phyloP scores from a whole-genome alignment of 64 coral and sea anemone genomes.

The Astreopora myriophthalma region DNA sequence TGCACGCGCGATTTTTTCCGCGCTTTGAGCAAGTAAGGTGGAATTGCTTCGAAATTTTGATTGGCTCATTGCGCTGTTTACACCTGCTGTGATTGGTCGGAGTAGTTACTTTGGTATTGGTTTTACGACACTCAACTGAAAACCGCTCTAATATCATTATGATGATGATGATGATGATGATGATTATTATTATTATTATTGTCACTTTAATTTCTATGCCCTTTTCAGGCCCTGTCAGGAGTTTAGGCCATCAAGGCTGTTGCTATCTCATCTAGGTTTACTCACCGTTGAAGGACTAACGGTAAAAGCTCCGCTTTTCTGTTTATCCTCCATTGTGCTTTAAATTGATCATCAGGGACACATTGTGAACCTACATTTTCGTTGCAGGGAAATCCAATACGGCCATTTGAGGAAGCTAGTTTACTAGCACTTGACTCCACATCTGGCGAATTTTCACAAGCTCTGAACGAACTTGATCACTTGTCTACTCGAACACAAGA shows the following conservation, averaged over 20 bases:
- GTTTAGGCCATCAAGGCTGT: slow-evolving; percentile 71
- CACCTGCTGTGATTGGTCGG: too few species aligned
- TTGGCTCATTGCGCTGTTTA: too few species aligned
- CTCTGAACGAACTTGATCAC: slow-evolving; percentile 71
- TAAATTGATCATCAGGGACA: neutral
- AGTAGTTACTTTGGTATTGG: too few species aligned
- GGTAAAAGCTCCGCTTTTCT: slow-evolving; percentile 25
- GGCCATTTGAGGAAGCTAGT: slow-evolving; percentile 72
- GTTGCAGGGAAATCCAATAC: slow-evolving; percentile 65
- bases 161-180: too few species aligned
- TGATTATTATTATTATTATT: neutral
- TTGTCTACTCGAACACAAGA: slow-evolving; percentile 86
- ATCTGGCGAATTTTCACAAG: slow-evolving; percentile 59
- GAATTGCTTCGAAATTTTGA: too few species aligned
- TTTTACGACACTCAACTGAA: too few species aligned
- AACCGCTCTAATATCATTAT: too few species aligned
- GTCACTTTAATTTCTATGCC: neutral
- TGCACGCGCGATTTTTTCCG: too few species aligned
- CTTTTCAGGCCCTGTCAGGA: slow-evolving; percentile 68
- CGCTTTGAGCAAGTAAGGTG: too few species aligned
- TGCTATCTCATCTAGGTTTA: slow-evolving; percentile 83
- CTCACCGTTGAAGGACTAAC: slow-evolving; percentile 78
- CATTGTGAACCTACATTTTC: neutral
- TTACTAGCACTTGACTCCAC: slow-evolving; percentile 64
- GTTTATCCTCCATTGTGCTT: neutral